These are phyloP conservation scores for Blomia tropicalis DNA, from an alignment of 2,888 invertebrate genomes.

Conservation along the genomic window DNA sequence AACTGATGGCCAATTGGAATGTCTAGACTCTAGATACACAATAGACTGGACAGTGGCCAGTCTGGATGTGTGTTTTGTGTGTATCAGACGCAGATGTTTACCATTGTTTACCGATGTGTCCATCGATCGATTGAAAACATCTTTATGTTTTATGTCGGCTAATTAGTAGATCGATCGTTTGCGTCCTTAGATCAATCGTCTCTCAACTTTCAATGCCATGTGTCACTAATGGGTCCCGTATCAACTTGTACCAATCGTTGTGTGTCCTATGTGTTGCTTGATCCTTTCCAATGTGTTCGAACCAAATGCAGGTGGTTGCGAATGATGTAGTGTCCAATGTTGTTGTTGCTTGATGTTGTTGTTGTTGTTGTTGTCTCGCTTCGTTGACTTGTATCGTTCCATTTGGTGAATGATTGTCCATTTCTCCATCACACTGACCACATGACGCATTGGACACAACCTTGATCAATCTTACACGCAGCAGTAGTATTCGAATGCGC, in stretches of 20 bases:
- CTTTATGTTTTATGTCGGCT: neutral
- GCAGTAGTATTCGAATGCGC: neutral
- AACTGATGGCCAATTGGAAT: neutral
- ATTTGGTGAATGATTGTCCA: too few species aligned
- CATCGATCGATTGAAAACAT: neutral
- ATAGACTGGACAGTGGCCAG: neutral
- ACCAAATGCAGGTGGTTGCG: neutral
- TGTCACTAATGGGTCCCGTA: slow-evolving; percentile 3
- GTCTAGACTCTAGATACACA: neutral
- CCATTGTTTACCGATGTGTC: neutral
- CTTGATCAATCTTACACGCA: too few species aligned
- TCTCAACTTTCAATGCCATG: neutral
- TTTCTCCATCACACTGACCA: neutral
- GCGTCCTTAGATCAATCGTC: too few species aligned
- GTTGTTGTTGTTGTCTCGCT: too few species aligned
- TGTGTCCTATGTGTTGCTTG: neutral
- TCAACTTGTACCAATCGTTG: slow-evolving; percentile 1
- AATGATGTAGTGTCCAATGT: too few species aligned
- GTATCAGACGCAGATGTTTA: neutral
- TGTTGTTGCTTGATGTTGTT: too few species aligned
- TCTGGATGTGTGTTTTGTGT: neutral
- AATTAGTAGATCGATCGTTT: neutral
- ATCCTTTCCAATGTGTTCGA: neutral
- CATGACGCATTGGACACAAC: slow-evolving; percentile 7
- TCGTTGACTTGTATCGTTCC: too few species aligned